Evolutionary conservation across 2,797 vertebrate genomes (phyloP).

Genomic region (Glyptemys insculpta): DNA sequence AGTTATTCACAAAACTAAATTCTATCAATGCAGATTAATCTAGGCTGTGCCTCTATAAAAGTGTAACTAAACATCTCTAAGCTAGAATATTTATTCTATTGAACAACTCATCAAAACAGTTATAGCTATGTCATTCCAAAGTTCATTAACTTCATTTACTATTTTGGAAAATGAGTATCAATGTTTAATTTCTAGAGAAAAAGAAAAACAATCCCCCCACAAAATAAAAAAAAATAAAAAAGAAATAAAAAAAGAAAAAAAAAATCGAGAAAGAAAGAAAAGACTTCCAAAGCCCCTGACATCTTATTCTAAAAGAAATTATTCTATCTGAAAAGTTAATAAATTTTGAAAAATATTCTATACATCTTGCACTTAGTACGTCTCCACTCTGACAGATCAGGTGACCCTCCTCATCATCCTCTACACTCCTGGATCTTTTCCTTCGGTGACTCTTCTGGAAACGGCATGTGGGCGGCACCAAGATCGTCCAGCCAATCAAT

Average conservation of each 20-base stretch:
- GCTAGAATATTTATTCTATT: constrained; percentile 56
- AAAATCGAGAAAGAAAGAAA: constrained; percentile 65
- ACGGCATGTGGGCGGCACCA: constrained; percentile 88
- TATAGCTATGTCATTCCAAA: constrained; percentile 61
- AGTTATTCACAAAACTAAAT: constrained; percentile 38
- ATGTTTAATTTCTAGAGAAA: constrained; percentile 68
- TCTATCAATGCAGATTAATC: constrained; percentile 68
- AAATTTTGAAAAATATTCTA: constrained; percentile 94
- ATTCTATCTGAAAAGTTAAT: constrained; percentile 84
- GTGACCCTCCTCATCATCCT: constrained; percentile 97
- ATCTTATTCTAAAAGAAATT: constrained; percentile 79
- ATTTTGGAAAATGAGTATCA: constrained; percentile 56
- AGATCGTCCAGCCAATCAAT: constrained; percentile 88
- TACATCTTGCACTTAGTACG: constrained; percentile 97
- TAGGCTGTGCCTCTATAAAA: constrained; percentile 66
- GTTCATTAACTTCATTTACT: constrained; percentile 75
- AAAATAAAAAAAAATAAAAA: constrained; percentile 40
- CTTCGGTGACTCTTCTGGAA: constrained; percentile 92
- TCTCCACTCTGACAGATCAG: constrained; percentile 99
- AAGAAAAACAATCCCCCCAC: constrained; percentile 62
- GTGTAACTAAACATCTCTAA: constrained; percentile 38
- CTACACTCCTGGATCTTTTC: constrained; percentile 96
- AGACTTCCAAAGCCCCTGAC: constrained; percentile 74
- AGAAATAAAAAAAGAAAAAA: constrained; percentile 34
- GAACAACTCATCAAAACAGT: constrained; percentile 70